Percentiles rank a stretch among this genome's conserved stretches.
phyloP scores from a whole-genome alignment of 2,888 invertebrate species.

The Eupithecia tripunctaria region DNA sequence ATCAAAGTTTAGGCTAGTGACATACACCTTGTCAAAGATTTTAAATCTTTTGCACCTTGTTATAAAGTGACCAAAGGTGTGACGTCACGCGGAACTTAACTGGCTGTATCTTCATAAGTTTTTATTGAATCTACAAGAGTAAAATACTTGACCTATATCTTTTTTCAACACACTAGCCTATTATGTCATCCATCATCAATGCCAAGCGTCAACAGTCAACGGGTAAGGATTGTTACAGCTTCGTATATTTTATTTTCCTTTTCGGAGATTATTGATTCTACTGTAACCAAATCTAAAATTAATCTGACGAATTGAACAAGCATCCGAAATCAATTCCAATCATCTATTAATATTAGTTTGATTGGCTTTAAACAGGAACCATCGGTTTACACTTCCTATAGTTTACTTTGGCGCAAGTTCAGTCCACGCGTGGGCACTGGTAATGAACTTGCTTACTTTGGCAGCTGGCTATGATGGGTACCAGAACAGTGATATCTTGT shows the following conservation, averaged over 20 bases:
- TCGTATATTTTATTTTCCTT: background rate
- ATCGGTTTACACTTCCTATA: background rate
- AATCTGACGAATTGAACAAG: background rate
- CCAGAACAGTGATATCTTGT: slow-evolving; percentile 10
- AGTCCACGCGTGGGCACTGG: background rate
- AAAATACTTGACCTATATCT: too few relatives aligned
- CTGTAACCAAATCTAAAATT: background rate
- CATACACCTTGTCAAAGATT: too few relatives aligned
- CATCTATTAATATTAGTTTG: slow-evolving; percentile 17
- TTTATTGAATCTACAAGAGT: too few relatives aligned
- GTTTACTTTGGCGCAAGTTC: slow-evolving; percentile 24
- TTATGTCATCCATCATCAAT: too few relatives aligned
- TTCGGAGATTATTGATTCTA: background rate
- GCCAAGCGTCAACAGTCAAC: too few relatives aligned
- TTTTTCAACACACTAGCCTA: too few relatives aligned
- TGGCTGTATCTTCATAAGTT: too few relatives aligned
- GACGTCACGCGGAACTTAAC: too few relatives aligned
- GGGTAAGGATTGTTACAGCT: too few relatives aligned
- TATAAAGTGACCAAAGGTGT: too few relatives aligned
- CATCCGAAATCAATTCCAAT: background rate
- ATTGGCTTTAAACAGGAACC: slow-evolving; percentile 15
- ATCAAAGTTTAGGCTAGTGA: too few relatives aligned
- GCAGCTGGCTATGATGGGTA: slow-evolving; percentile 7
- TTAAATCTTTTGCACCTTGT: too few relatives aligned
- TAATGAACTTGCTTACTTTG: slow-evolving; percentile 24